A percentile compares a stretch with the other conserved stretches of the same genome.
phyloP scores from a whole-genome alignment of 2,797 vertebrate species.

The Sebastes taczanowskii region DNA sequence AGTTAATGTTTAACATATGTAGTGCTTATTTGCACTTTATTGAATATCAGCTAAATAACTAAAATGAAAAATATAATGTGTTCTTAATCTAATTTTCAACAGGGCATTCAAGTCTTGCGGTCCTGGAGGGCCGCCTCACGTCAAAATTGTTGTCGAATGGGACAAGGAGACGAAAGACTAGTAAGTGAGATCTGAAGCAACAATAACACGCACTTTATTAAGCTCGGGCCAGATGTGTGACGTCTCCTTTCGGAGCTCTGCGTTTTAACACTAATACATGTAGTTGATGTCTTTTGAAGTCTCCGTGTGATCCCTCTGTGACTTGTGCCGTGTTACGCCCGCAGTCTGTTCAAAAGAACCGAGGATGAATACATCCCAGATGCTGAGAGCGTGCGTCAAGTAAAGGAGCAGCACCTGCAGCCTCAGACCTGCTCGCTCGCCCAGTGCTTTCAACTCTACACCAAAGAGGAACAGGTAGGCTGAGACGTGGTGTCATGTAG shows the following conservation, averaged over 20 bases:
- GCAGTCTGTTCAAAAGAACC: slow-evolving; percentile 93
- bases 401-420: slow-evolving; percentile 93
- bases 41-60: neutral
- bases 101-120: slow-evolving; percentile 96
- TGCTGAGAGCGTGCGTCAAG: slow-evolving; percentile 94
- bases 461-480: slow-evolving; percentile 98
- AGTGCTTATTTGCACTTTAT: neutral
- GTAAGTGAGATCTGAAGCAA: slow-evolving; percentile 82
- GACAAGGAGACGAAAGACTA: slow-evolving; percentile 99
- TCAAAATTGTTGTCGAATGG: slow-evolving; percentile 98
- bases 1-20: neutral
- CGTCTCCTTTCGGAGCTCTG: neutral
- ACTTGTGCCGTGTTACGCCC: slow-evolving; percentile 19
- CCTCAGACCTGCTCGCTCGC: slow-evolving; percentile 95
- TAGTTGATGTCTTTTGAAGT: slow-evolving; percentile 2
- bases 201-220: neutral
- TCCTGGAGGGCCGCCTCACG: slow-evolving; percentile 93
- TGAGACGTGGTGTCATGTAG: neutral
- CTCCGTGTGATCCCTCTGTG: slow-evolving; percentile 28
- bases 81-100: slow-evolving; percentile 19
- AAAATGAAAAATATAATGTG: neutral
- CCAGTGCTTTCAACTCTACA: slow-evolving; percentile 99
- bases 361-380: slow-evolving; percentile 98
- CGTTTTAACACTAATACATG: neutral
- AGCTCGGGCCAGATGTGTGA: slow-evolving; percentile 1